These are phyloP conservation scores for Chaetodon trifascialis DNA, from an alignment of 2,113 vertebrate genomes.

Conservation along the genomic window DNA sequence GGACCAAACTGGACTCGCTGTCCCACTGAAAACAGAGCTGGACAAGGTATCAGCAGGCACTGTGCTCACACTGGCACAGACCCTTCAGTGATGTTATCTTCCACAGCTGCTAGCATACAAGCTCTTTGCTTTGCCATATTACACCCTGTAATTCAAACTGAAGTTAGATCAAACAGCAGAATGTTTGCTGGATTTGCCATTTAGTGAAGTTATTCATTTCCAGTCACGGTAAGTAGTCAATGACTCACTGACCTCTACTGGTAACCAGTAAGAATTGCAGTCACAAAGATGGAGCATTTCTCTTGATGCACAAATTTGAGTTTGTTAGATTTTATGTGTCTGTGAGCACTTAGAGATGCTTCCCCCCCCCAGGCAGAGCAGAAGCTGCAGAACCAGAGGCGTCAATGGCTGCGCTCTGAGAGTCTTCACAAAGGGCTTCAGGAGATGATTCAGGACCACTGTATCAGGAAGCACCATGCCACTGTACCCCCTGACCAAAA, in stretches of 20 bases:
- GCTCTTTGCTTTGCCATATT: not conserved
- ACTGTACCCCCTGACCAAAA: slow-evolving; percentile 78
- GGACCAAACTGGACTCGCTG: slow-evolving; percentile 85
- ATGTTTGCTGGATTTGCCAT: not conserved
- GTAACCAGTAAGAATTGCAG: slow-evolving; percentile 4
- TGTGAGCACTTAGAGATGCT: accelerated
- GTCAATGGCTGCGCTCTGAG: slow-evolving; percentile 86
- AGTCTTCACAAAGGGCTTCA: slow-evolving; percentile 82
- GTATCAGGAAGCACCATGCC: slow-evolving; percentile 78
- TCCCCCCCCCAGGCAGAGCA: slow-evolving; percentile 84
- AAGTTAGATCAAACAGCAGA: not conserved
- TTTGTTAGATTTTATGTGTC: not conserved
- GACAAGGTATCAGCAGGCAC: slow-evolving; percentile 82
- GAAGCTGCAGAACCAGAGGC: slow-evolving; percentile 83
- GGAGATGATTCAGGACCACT: slow-evolving; percentile 87
- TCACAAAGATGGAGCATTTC: not conserved
- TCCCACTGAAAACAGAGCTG: slow-evolving; percentile 81
- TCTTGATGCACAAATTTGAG: no score
- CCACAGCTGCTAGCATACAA: not conserved
- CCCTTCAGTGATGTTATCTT: not conserved
- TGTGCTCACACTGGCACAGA: not conserved
- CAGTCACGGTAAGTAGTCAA: not conserved
- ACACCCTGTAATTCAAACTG: not conserved
- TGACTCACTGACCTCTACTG: slow-evolving; percentile 17
- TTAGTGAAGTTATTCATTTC: not conserved